Base-by-base conservation (phyloP, 1,140 invertebrate species). In the Yoshiicerus persimilis region DNA sequence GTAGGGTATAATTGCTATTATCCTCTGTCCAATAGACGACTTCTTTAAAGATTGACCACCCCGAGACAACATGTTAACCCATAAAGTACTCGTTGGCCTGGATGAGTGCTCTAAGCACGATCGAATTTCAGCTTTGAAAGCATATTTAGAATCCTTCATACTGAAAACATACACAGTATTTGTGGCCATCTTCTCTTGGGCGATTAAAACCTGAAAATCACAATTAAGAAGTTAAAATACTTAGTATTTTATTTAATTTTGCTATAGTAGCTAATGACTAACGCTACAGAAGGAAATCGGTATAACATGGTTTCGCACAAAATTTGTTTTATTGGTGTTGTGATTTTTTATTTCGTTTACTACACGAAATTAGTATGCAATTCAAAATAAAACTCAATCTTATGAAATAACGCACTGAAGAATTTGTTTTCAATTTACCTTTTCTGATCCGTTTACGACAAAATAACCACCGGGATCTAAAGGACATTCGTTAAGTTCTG, bases 151-250 rank as follows among this genome's bases (percentile, higher is more conserved):
- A 92, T 97, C 96, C 93, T 99, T 99, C 96, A 99, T 98, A 91
- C 97, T 96, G 92, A 99, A 99, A 2, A 99, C 99, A 93, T 99
- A 99, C 4, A 99, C 99, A 86, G 98, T 99, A 92, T 99, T 99
- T 11, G 98, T 99, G 16, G 99, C 98, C 98, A 99, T 99, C 93
- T 99, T 99, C 92, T 99, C 98, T 93, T 99, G 98, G 10, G 98
- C 98, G 93, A 99, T 99, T 0, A 99, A 93, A 0, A 96, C 95
- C 93, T 95, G 87, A 27, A 90, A 88, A 88, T 25, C 87, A 84
- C 89, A 77, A 84, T 84, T 13, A 56, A 41, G 25, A 86, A 86
- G 39, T 56, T 39, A 25, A 80, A 41, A 27, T 84, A 56, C 77
- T 34, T 16, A 13, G 0, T 75, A 70, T 88, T 16, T n/a, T 36